Evolutionary conservation across 2,797 vertebrate species (phyloP).

Genomic region (Phylloscopus collybita): DNA sequence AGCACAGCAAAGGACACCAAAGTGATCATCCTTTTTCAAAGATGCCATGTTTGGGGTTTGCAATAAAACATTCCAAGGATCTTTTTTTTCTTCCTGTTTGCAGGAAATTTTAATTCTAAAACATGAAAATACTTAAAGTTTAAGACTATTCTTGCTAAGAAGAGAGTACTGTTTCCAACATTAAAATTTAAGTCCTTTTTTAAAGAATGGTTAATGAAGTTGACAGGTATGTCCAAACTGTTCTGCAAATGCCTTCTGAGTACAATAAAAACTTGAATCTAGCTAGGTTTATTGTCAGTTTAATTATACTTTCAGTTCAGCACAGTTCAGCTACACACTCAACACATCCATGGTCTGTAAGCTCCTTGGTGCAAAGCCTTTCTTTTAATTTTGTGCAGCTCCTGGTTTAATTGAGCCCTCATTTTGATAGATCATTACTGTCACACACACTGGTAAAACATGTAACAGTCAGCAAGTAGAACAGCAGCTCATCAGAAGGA

Average conservation of each 20-base stretch:
- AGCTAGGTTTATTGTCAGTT: constrained; percentile 16
- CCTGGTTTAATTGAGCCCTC: background rate
- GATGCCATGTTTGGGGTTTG: background rate
- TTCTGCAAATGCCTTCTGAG: constrained; percentile 2
- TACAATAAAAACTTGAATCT: background rate
- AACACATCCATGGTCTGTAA: background rate
- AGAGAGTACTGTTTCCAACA: background rate
- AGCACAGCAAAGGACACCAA: background rate
- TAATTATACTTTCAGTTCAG: constrained; percentile 10
- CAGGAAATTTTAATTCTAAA: background rate
- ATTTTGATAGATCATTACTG: background rate
- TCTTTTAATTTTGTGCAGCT: constrained; percentile 12
- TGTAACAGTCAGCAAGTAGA: background rate
- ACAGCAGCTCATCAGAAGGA: background rate
- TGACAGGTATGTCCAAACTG: background rate
- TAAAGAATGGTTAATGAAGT: background rate
- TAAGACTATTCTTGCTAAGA: background rate
- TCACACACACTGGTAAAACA: background rate
- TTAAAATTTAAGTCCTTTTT: background rate
- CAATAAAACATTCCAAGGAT: background rate
- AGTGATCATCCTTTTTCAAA: background rate
- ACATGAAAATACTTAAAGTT: background rate
- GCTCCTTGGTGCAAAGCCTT: background rate
- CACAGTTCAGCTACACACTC: background rate
- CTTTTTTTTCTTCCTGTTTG: background rate